phyloP scores from a whole-genome alignment of 2,888 invertebrate species.

The Ophion ellenae region DNA sequence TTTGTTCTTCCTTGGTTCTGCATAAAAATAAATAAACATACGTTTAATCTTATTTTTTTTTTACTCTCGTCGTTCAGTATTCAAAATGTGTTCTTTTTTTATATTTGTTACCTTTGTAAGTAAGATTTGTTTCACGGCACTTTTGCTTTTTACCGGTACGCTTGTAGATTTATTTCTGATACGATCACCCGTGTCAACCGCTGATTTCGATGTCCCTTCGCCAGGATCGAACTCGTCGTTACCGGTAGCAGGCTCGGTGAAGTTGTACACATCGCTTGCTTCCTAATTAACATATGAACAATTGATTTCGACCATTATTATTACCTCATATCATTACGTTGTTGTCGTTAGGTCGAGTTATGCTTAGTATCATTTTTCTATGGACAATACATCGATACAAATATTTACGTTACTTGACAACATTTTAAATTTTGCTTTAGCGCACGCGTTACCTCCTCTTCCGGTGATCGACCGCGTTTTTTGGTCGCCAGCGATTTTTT shows the following conservation, averaged over 20 bases:
- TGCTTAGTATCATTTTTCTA: constrained; percentile 10
- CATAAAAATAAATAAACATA: neutral
- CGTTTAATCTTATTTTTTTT: neutral
- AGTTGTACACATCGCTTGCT: neutral
- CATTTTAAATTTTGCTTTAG: constrained; percentile 1
- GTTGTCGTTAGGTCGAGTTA: neutral
- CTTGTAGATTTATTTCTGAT: neutral
- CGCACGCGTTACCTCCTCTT: constrained; percentile 6
- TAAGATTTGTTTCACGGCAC: neutral
- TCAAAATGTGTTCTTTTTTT: constrained; percentile 1
- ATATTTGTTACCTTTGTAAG: neutral
- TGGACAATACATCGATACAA: neutral
- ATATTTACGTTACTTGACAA: neutral
- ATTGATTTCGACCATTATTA: too few relatives aligned
- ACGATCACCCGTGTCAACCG: neutral
- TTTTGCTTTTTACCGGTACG: neutral
- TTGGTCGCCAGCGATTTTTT: constrained; percentile 7
- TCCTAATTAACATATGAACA: neutral
- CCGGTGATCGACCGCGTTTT: neutral
- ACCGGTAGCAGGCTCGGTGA: constrained; percentile 7
- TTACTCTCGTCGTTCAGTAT: neutral
- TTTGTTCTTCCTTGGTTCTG: neutral
- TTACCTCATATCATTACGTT: too few relatives aligned
- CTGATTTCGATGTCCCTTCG: neutral
- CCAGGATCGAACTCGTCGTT: neutral